A percentile compares a stretch with the other conserved stretches of the same genome.
phyloP scores from a whole-genome alignment of 2,888 invertebrate species.

The Stictocephala bisonia region DNA sequence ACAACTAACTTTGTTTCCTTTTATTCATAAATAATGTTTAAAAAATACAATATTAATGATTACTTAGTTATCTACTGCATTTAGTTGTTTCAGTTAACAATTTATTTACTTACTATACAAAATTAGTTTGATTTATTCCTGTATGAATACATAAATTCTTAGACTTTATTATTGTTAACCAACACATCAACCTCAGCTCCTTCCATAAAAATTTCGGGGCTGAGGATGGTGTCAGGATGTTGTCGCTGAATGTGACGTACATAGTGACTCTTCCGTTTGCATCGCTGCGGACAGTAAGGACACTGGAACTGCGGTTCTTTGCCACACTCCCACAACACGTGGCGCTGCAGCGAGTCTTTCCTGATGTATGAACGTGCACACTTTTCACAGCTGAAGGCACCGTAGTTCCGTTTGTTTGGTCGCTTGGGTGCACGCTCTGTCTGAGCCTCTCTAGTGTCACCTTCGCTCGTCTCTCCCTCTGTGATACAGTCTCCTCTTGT shows the following conservation, averaged over 20 bases:
- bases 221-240: constrained; percentile 67
- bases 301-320: constrained; percentile 68
- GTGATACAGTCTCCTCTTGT: constrained; percentile 38
- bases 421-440: constrained; percentile 2
- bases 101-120: no score
- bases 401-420: constrained; percentile 50
- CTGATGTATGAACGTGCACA: constrained; percentile 60
- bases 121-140: no score
- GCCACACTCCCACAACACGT: constrained; percentile 66
- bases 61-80: no score
- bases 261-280: constrained; percentile 67
- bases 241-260: constrained; percentile 68
- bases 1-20: no score
- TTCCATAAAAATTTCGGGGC: constrained; percentile 62
- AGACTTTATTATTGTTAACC: no score
- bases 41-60: no score
- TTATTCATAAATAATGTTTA: no score
- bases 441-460: neutral
- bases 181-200: constrained; percentile 56
- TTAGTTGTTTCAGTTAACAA: no score
- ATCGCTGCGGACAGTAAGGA: constrained; percentile 66
- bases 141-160: no score
- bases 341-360: constrained; percentile 61
- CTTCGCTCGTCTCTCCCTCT: neutral
- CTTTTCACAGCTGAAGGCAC: constrained; percentile 57